Base-by-base conservation (phyloP, 2,888 invertebrate genomes). In the Thymelicus sylvestris region DNA sequence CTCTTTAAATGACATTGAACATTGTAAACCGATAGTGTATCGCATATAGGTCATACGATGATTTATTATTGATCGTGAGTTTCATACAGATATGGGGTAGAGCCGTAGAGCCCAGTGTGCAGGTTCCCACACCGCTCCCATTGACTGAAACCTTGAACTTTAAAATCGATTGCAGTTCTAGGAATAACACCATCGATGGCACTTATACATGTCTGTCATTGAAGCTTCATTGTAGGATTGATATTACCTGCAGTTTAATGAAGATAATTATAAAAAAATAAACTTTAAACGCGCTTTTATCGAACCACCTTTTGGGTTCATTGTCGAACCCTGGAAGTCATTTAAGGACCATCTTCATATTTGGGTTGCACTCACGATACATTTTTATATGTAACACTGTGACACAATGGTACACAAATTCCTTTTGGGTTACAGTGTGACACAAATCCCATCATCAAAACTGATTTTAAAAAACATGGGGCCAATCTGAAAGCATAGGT, bases 71-170 rank as follows among this genome's bases (percentile, higher is more conserved):
- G 50, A 64, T 19, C 52, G 39, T 64, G 57, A 19, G 19, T 59
- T 57, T 64, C 24, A 63, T 19, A 62, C 13, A n/a, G 15, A 59
- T 59, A 64, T 68, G 62, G 55, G 41, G 6, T 41, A 62, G 19
- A 47, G 19, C 19, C 2, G 6, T 41, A 62, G 19, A 38, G 15
- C 48, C 63, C 59, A 59, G 64, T 69, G 69, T 69, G 38, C 48
- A 24, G n/a, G 24, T 71, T 75, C 67, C 72, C 74, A 71, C 71
- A 66, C 72, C 68, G 55, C 55, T 65, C 70, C 73, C 61, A 68
- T 73, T 59, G 68, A 72, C 61, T 57, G 69, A 66, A 70, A 73
- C 82, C 83, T 81, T 82, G 82, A 82, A 80, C 80, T 80, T 79
- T 79, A 67, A 19, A 75, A 82, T 81, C 78, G 81, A 81, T 81